A percentile compares a stretch with the other conserved stretches of the same genome.
Conservation (phyloP, 1,140 invertebrate species). For the Rhopalosiphum padi region DNA sequence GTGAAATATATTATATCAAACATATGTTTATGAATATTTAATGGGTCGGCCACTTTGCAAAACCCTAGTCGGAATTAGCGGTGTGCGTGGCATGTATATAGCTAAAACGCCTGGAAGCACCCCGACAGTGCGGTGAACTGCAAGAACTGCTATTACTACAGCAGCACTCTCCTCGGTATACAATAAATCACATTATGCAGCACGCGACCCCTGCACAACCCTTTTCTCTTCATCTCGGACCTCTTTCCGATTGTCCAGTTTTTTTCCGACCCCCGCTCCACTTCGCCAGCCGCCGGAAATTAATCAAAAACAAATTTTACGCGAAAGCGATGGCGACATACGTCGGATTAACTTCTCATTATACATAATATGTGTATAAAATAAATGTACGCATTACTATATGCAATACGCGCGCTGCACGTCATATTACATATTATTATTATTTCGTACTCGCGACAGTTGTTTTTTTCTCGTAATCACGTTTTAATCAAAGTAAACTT, state of each 20-base stretch:
- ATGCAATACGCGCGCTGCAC: neutral
- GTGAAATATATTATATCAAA: constrained; percentile 45
- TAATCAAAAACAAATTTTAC: constrained; percentile 43
- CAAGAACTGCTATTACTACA: neutral
- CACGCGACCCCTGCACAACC: constrained; percentile 28
- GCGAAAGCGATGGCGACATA: neutral
- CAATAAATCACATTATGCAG: constrained; percentile 33
- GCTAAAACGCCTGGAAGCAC: neutral
- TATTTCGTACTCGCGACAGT: neutral
- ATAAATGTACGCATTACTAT: neutral
- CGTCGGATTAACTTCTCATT: constrained; percentile 36
- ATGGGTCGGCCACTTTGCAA: constrained; percentile 40
- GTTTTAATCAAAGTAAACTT: neutral
- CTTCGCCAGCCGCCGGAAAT: constrained; percentile 4
- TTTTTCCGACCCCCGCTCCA: neutral
- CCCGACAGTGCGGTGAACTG: neutral
- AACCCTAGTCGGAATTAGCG: constrained; percentile 21
- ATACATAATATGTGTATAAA: neutral
- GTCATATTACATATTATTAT: neutral
- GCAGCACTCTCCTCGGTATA: neutral
- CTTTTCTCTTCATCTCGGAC: neutral
- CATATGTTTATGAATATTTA: constrained; percentile 55
- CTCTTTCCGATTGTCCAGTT: neutral
- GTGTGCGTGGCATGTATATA: neutral
- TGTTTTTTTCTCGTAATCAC: neutral